phyloP scores from a whole-genome alignment of 2,888 invertebrate species.

The Platycheirus albimanus region DNA sequence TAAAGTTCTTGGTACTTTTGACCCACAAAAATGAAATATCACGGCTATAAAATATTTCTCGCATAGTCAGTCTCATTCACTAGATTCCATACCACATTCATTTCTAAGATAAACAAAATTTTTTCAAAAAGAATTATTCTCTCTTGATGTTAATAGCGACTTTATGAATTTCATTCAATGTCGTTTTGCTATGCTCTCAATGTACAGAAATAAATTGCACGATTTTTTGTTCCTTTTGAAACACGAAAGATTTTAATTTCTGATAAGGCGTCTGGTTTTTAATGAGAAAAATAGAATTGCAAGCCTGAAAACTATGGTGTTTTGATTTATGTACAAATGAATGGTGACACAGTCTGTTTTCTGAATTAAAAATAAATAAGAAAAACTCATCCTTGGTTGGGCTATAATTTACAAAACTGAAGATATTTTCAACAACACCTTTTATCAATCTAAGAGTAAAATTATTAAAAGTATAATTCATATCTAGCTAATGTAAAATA shows the following conservation, averaged over 20 bases:
- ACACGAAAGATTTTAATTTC: slow-evolving; percentile 35
- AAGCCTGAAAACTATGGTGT: slow-evolving; percentile 8
- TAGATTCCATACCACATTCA: neutral
- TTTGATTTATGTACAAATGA: neutral
- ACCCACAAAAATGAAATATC: neutral
- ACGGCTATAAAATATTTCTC: neutral
- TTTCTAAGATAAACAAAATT: slow-evolving; percentile 5
- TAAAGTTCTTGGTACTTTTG: neutral
- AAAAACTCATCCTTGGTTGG: neutral
- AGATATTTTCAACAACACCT: no score
- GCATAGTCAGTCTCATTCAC: neutral
- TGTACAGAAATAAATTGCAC: slow-evolving; percentile 32
- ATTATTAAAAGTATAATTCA: no score
- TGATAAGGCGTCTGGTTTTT: slow-evolving; percentile 33
- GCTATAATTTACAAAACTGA: no score
- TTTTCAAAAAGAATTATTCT: slow-evolving; percentile 30
- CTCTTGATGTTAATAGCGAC: slow-evolving; percentile 24
- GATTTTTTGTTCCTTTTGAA: slow-evolving; percentile 31
- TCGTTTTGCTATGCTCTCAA: neutral
- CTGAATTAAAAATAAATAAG: neutral
- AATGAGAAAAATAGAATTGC: slow-evolving; percentile 26
- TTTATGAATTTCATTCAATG: slow-evolving; percentile 31
- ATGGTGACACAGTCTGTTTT: neutral
- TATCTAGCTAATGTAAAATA: no score
- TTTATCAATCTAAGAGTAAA: no score